phyloP scores from a whole-genome alignment of 2,888 invertebrate genomes.

The Peribatodes rhomboidaria region DNA sequence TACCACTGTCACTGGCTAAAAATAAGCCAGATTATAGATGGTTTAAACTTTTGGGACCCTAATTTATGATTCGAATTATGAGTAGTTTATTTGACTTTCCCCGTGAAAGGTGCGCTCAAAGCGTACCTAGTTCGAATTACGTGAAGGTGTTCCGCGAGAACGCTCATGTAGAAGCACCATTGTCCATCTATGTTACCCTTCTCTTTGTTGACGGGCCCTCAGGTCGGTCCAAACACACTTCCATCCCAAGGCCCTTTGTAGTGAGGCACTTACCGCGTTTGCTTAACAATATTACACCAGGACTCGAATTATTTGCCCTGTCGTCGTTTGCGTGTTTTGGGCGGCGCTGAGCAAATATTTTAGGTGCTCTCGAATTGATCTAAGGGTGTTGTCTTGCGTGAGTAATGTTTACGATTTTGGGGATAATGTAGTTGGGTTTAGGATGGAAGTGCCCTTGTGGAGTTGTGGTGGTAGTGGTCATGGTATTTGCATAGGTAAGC shows the following conservation, averaged over 20 bases:
- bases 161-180: slow-evolving; percentile 6
- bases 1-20: too few relatives aligned
- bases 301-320: slow-evolving; percentile 47
- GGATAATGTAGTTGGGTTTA: slow-evolving; percentile 21
- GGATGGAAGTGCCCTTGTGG: background rate
- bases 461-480: background rate
- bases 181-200: slow-evolving; percentile 35
- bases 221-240: slow-evolving; percentile 39
- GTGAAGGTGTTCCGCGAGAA: background rate
- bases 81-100: too few relatives aligned
- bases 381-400: slow-evolving; percentile 26
- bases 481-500: slow-evolving; percentile 1
- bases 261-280: slow-evolving; percentile 47
- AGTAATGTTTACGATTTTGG: slow-evolving; percentile 22
- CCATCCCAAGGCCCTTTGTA: slow-evolving; percentile 41
- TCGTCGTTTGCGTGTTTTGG: slow-evolving; percentile 37
- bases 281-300: slow-evolving; percentile 46
- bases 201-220: slow-evolving; percentile 37
- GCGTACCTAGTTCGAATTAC: background rate
- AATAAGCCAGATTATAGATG: too few relatives aligned
- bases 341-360: slow-evolving; percentile 42
- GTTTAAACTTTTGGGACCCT: too few relatives aligned
- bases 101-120: too few relatives aligned
- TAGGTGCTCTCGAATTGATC: slow-evolving; percentile 41
- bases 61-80: too few relatives aligned